phyloP scores from a whole-genome alignment of 1,140 invertebrate species.

The Sycophaga agraensis region DNA sequence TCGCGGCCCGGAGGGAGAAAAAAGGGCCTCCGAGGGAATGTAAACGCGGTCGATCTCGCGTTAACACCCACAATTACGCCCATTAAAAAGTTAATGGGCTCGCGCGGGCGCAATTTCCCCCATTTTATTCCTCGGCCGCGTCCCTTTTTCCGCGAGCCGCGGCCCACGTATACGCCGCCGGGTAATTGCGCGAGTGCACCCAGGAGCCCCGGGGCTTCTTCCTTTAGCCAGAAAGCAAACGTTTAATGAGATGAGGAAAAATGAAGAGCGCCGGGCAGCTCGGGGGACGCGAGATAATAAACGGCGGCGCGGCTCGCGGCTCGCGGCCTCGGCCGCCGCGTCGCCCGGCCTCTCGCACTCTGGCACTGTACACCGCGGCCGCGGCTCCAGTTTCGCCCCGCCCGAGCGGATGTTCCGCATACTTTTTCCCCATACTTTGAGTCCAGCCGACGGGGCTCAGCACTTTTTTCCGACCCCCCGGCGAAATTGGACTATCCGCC shows the following conservation, averaged over 20 bases:
- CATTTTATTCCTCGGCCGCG: neutral
- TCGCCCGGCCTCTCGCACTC: too few relatives aligned
- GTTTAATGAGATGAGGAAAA: slow-evolving; percentile 7
- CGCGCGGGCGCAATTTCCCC: neutral
- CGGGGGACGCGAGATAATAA: slow-evolving; percentile 15
- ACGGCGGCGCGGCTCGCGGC: neutral
- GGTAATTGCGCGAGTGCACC: slow-evolving; percentile 20
- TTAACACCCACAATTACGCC: slow-evolving; percentile 12
- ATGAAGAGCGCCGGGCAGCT: neutral
- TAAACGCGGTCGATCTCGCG: neutral
- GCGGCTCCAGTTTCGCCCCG: neutral
- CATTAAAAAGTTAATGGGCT: slow-evolving; percentile 14
- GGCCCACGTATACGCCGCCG: neutral
- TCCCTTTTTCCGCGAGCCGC: neutral
- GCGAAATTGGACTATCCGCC: too few relatives aligned
- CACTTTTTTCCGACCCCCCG: too few relatives aligned
- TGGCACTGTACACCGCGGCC: neutral
- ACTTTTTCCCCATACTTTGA: slow-evolving; percentile 30
- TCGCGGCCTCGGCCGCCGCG: too few relatives aligned
- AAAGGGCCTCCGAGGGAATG: too few relatives aligned
- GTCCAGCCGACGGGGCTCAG: too few relatives aligned
- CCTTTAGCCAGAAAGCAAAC: slow-evolving; percentile 24
- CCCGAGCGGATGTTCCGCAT: slow-evolving; percentile 24
- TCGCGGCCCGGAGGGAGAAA: too few relatives aligned
- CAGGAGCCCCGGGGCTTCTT: neutral